A percentile compares a stretch with the other conserved stretches of the same genome.
Conservation (phyloP, 2,113 vertebrate genomes). For the Panthera leo region DNA sequence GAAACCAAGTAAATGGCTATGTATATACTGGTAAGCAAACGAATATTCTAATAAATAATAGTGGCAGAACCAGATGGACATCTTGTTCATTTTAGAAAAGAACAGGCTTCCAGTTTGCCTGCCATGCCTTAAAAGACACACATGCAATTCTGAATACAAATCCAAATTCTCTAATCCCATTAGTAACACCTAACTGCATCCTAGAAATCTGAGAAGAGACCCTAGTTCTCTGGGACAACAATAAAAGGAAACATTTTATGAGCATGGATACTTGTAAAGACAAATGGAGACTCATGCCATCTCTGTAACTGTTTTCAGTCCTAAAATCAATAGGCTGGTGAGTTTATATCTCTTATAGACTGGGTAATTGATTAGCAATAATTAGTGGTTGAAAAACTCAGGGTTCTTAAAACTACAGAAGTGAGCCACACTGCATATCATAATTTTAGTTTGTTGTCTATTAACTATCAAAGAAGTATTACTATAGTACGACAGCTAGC, state of each 20-base stretch:
- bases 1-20: conserved; percentile 27
- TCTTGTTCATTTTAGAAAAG: conserved; percentile 45
- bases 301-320: neutral
- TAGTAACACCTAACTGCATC: neutral
- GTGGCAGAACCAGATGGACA: conserved; percentile 17
- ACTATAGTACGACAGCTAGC: neutral
- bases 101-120: neutral
- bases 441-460: conserved; percentile 50
- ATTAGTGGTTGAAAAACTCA: neutral
- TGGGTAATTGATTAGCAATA: neutral
- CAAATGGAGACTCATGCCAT: neutral
- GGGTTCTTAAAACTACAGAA: conserved; percentile 4
- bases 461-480: conserved; percentile 29
- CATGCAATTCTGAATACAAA: neutral
- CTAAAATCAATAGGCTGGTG: neutral
- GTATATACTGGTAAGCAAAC: conserved; percentile 22
- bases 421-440: neutral
- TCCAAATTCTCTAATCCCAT: neutral
- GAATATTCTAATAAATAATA: conserved; percentile 16
- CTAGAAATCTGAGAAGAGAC: neutral
- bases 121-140: neutral
- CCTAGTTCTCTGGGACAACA: neutral
- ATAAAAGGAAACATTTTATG: neutral
- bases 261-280: neutral
- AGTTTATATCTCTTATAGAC: neutral